Conservation (phyloP, 2,797 vertebrate species). For the Sarcophilus harrisii region DNA sequence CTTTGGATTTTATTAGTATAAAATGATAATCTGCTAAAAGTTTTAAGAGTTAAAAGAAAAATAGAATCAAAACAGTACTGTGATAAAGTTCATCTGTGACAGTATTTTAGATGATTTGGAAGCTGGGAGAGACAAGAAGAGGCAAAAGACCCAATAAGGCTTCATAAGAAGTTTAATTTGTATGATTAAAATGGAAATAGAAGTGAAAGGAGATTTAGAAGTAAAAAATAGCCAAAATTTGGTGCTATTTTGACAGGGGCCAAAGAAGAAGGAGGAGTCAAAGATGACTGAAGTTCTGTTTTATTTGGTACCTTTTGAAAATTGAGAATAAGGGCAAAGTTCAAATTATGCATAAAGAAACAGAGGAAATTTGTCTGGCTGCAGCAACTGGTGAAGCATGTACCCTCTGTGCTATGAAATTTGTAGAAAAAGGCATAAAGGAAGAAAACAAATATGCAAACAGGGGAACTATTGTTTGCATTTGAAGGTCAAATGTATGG, state of each 20-base stretch:
- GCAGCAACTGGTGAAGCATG: conserved; percentile 19
- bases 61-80: not conserved
- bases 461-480: conserved; percentile 32
- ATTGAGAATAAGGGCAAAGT: conserved; percentile 46
- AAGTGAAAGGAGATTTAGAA: not conserved
- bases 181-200: not conserved
- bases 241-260: not conserved
- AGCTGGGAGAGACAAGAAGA: not conserved
- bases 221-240: not conserved
- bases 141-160: not conserved
- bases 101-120: not conserved
- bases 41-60: not conserved
- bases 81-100: not conserved
- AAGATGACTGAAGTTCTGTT: not conserved
- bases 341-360: conserved; percentile 63
- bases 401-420: conserved; percentile 61
- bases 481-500: conserved; percentile 42
- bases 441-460: conserved; percentile 28
- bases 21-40: not conserved
- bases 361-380: conserved; percentile 55
- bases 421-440: conserved; percentile 48
- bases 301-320: conserved; percentile 59
- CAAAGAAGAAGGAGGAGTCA: not conserved
- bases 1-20: not conserved
- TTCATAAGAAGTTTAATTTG: not conserved